phyloP scores from a whole-genome alignment of 2,797 vertebrate genomes.

The Notamacropus eugenii region DNA sequence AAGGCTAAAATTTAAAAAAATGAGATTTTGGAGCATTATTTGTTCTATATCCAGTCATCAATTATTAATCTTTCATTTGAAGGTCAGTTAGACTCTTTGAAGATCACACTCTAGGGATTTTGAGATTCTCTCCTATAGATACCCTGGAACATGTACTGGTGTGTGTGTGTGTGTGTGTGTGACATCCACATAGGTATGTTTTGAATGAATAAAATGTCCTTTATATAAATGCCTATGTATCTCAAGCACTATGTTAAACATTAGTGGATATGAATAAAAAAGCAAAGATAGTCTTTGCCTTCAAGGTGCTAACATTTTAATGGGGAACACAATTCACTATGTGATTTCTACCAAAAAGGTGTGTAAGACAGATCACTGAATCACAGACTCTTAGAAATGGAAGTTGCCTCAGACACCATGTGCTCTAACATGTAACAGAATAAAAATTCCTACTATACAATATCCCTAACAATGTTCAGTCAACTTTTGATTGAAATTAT shows the following conservation, averaged over 20 bases:
- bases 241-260: neutral
- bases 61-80: neutral
- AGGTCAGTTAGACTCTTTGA: neutral
- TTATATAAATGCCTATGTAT: neutral
- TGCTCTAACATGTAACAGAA: neutral
- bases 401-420: neutral
- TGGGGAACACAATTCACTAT: neutral
- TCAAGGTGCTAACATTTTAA: neutral
- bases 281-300: neutral
- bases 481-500: neutral
- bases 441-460: neutral
- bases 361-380: neutral
- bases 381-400: neutral
- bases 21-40: neutral
- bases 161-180: neutral
- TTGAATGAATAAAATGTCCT: neutral
- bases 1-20: neutral
- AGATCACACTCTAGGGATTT: neutral
- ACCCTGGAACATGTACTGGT: too few species aligned
- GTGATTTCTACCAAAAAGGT: neutral
- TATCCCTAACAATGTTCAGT: neutral
- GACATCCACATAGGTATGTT: neutral
- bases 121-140: neutral
- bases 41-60: neutral
- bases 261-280: neutral